These are phyloP conservation scores for Nomia melanderi DNA, from an alignment of 1,140 invertebrate species.

Conservation along the genomic window DNA sequence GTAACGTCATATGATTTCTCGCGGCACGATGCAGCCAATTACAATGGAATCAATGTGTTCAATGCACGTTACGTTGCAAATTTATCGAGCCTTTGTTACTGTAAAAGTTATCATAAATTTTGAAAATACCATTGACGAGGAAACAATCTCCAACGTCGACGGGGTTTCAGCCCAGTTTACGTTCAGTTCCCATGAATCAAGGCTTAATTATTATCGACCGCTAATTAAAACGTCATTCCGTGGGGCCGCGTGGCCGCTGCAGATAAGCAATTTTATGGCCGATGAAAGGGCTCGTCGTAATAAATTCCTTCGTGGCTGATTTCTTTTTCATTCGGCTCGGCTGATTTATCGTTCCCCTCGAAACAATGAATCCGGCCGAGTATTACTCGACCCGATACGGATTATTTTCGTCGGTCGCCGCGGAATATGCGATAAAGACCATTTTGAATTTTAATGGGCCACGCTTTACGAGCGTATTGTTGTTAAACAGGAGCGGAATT, in stretches of 20 bases:
- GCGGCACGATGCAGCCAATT: too few species aligned
- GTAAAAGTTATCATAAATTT: neutral
- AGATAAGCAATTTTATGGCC: neutral
- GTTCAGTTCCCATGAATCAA: neutral
- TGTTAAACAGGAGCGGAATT: neutral
- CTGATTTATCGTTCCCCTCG: neutral
- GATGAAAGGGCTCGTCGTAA: neutral
- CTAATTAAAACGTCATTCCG: conserved; percentile 1
- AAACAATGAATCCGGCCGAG: neutral
- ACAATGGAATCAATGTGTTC: too few species aligned
- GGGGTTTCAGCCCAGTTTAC: neutral
- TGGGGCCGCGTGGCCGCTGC: neutral
- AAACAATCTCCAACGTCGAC: neutral
- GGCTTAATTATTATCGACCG: neutral
- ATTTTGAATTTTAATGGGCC: neutral
- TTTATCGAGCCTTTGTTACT: too few species aligned
- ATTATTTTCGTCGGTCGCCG: neutral
- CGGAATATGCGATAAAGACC: neutral
- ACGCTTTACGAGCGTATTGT: neutral
- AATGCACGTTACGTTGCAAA: too few species aligned
- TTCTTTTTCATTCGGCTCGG: neutral
- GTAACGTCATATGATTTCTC: too few species aligned
- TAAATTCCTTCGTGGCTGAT: neutral
- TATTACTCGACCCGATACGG: conserved; percentile 1
- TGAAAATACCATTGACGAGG: neutral